These are phyloP conservation scores for Hephaestus fuliginosus DNA, from an alignment of 2,797 vertebrate species.

Conservation along the genomic window DNA sequence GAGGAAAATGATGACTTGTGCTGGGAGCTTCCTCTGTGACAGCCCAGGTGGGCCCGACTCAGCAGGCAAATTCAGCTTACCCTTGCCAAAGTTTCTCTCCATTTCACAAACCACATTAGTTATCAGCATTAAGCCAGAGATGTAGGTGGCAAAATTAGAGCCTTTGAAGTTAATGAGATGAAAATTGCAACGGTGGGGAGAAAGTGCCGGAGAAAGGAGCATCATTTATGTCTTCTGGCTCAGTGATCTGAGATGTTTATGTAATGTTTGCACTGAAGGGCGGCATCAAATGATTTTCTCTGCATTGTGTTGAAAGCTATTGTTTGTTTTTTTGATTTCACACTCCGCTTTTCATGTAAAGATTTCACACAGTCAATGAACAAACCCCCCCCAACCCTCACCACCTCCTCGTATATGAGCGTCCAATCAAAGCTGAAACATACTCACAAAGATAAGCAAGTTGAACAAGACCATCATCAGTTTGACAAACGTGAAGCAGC, in stretches of 20 bases:
- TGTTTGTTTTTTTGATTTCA: conserved; percentile 41
- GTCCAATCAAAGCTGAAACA: conserved; percentile 54
- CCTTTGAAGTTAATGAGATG: conserved; percentile 73
- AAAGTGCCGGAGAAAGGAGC: conserved; percentile 36
- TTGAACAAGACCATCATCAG: conserved; percentile 92
- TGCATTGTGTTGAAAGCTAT: conserved; percentile 21
- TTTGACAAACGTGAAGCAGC: conserved; percentile 91
- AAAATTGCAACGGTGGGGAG: conserved; percentile 65
- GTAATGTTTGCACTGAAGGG: conserved; percentile 48
- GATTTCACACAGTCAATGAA: neutral
- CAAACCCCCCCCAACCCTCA: neutral
- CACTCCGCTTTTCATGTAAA: neutral
- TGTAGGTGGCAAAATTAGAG: conserved; percentile 27
- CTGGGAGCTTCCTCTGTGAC: conserved; percentile 45
- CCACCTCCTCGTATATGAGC: conserved; percentile 18
- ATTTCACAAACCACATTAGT: conserved; percentile 50
- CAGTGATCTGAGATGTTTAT: conserved; percentile 43
- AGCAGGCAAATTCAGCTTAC: conserved; percentile 35
- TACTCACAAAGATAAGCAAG: conserved; percentile 93
- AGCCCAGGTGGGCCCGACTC: conserved; percentile 35
- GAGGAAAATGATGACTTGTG: conserved; percentile 38
- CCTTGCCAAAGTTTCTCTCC: conserved; percentile 43
- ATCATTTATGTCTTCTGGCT: conserved; percentile 22
- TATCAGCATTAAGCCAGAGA: conserved; percentile 51
- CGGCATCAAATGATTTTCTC: conserved; percentile 40